Percentiles rank a stretch among this genome's conserved stretches.
Conservation (phyloP, 2,888 invertebrate species). For the Harpalus rubripes region DNA sequence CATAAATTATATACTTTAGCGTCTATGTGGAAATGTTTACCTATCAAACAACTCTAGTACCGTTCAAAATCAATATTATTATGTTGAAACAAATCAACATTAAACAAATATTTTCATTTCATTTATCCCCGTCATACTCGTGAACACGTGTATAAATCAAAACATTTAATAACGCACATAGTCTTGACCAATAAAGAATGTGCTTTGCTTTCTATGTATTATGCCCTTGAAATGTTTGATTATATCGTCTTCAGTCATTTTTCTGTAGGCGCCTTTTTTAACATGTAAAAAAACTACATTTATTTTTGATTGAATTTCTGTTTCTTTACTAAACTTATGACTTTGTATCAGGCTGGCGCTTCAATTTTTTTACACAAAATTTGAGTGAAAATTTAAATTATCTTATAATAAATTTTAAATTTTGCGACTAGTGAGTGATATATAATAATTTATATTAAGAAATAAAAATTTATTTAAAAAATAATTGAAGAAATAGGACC, state of each 20-base stretch:
- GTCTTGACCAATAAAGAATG: background rate
- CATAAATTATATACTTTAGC: background rate
- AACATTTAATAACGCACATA: background rate
- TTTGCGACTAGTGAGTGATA: too few relatives aligned
- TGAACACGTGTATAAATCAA: background rate
- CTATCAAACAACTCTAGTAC: background rate
- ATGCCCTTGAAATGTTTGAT: background rate
- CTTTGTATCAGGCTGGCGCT: too few relatives aligned
- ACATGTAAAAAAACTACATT: too few relatives aligned
- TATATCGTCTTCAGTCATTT: background rate
- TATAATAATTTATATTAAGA: too few relatives aligned
- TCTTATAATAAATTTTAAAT: too few relatives aligned
- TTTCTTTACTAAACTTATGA: too few relatives aligned
- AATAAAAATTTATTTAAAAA: too few relatives aligned
- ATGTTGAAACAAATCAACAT: background rate
- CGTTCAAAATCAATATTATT: slow-evolving; percentile 4
- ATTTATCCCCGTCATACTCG: background rate
- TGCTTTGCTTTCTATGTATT: background rate
- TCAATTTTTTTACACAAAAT: too few relatives aligned
- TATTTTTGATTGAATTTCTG: too few relatives aligned
- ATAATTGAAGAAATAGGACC: too few relatives aligned
- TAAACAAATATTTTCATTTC: slow-evolving; percentile 7
- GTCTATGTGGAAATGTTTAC: background rate
- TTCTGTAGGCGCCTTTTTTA: too few relatives aligned
- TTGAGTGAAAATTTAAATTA: too few relatives aligned